Base-by-base conservation (phyloP, 2,797 vertebrate genomes). In the Eulemur mongoz region DNA sequence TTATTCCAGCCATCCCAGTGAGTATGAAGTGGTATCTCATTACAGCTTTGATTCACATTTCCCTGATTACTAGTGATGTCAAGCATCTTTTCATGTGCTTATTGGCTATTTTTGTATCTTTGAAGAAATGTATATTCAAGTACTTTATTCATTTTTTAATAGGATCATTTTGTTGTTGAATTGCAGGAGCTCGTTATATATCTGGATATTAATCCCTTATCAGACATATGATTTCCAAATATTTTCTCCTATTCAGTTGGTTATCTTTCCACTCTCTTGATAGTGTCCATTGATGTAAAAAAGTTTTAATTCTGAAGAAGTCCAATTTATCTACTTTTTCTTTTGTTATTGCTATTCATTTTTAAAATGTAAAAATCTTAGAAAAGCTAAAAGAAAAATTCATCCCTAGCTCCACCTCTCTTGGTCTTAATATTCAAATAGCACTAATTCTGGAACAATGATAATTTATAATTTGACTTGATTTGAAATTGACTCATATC, bases 401-500 rank as follows among this genome's bases (percentile, higher is more conserved):
- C 52, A 83, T 70, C n/a, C 43, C 38, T 83, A 84, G 15, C 11
- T 22, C 38, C 25, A 79, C 22, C 18, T 40, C 43, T 84, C 45
- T 84, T 82, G 67, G 54, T 89, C 80, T 72, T 89, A 79, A 89
- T 72, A 32, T 84, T 89, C 32, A 93, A 93, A 7, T 69, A 35
- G 32, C 30, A 89, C 45, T 84, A 63, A 52, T 54, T 79, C 59
- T 79, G 15, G 15, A 89, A 86, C 18, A 80, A 72, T 43, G 72
- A 20, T 72, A 78, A 70, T 78, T 70, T 72, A 79, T 32, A 89
- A 27, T 61, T 10, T 70, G 43, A 63, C 32, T 18, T 76, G 38
- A 89, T 43, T 61, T 89, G n/a, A 89, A 92, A 95, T 52, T 50
- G n/a, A 76, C 20, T 78, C 70, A 94, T 59, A 59, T 89, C 79